Base-by-base conservation (phyloP, 2,113 vertebrate species). In the Aphelocoma coerulescens region DNA sequence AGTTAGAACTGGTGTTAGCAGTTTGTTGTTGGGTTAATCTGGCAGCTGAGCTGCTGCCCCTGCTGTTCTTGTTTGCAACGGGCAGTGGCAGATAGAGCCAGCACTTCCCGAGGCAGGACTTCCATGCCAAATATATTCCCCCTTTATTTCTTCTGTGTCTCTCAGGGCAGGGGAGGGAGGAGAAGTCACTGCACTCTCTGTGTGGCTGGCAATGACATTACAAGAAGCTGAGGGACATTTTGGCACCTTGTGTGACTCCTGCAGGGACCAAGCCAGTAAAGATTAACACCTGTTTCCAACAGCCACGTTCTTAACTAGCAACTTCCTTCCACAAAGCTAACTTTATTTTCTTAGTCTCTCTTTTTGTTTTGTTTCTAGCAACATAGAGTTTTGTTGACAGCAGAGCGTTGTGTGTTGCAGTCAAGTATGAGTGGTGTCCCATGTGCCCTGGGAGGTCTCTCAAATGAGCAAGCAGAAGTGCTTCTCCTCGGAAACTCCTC, bases 261-360 rank as follows among this genome's bases (percentile, higher is more conserved):
- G 35, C 51, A 61, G 82, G 46, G 85, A 88, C 51, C 2, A 12
- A 76, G 75, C 87, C 93, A 91, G 89, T 63, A 71, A 30, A 96
- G 94, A 85, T 95, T 92, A 93, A 59, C 82, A 94, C 91, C 82
- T 91, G 85, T 61, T 97, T 94, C 94, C 65, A 91, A 65, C 82
- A 65, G 33, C 72, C 48, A 4, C 21, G 16, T 37, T 90, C 80
- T 76, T 84, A 85, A 89, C 81, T 51, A 93, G 75, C 63, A 75
- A 61, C 71, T 96, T 95, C 91, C 87, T 96, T 62, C 94, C 75
- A 72, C 52, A 35, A 68, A 72, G 49, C 32, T 65, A 26, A 57
- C 59, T 94, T 77, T 21, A 79, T 12, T 62, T 87, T 66, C 12
- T 23, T 7, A 32, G 11, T 24, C 78, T 66, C n/a, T 73, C 57